Conservation (phyloP, 1,140 invertebrate genomes). For the Neodiprion lecontei region DNA sequence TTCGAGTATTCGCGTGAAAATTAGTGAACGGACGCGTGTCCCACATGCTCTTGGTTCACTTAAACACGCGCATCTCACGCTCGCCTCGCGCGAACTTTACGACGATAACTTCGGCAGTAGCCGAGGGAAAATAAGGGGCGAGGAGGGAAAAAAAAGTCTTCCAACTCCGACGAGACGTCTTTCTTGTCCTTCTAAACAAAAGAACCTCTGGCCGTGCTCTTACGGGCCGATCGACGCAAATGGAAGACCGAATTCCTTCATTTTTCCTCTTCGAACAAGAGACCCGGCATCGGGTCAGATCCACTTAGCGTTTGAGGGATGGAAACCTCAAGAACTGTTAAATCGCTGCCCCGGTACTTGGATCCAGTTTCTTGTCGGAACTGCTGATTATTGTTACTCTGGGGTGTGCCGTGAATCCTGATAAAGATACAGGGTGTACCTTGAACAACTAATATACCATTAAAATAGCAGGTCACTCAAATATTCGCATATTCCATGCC, state of each 20-base stretch:
- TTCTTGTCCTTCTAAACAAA: background rate
- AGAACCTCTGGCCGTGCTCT: background rate
- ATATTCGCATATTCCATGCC: no score
- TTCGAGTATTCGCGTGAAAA: conserved; percentile 1
- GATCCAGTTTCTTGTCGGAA: background rate
- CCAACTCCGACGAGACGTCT: background rate
- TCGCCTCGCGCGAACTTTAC: background rate
- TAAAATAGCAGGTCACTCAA: no score
- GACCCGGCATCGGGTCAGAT: background rate
- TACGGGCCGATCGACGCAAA: background rate
- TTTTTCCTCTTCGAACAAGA: no score
- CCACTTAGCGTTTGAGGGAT: background rate
- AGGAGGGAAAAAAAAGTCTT: no score
- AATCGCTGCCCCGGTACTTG: background rate
- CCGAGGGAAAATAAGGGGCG: background rate
- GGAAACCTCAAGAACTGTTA: background rate
- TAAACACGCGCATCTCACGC: background rate
- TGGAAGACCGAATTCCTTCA: background rate
- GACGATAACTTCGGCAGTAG: background rate
- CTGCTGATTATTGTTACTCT: background rate
- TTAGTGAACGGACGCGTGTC: background rate
- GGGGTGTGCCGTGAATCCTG: no score
- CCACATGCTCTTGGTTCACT: background rate
- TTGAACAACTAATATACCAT: no score
- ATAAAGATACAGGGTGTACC: no score